Percentiles rank a stretch among this genome's conserved stretches.
Evolutionary conservation across 2,797 vertebrate species (phyloP).

Genomic region (Pangasius larnaudii): DNA sequence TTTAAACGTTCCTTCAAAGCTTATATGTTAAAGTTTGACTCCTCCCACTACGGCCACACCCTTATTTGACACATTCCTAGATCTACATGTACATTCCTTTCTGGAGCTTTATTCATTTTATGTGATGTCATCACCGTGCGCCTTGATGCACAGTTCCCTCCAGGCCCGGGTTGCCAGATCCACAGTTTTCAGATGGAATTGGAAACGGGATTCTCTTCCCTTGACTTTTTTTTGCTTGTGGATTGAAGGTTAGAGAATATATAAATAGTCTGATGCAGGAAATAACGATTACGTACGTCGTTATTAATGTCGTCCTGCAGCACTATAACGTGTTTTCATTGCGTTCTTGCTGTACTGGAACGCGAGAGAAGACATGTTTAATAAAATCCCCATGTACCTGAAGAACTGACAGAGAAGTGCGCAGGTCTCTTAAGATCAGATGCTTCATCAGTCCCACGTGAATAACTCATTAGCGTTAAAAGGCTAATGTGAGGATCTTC

Average conservation of each 20-base stretch:
- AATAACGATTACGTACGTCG: background rate
- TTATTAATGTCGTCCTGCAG: background rate
- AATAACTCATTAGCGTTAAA: background rate
- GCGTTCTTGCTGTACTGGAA: background rate
- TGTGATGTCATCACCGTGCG: background rate
- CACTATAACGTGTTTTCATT: background rate
- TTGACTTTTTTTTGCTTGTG: background rate
- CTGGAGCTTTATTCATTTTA: too few species aligned
- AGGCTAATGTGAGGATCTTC: background rate
- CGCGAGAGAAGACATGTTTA: background rate
- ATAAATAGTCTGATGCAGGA: background rate
- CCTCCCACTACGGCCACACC: background rate
- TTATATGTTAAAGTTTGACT: background rate
- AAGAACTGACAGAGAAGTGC: background rate
- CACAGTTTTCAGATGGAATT: background rate
- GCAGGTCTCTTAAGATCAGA: background rate
- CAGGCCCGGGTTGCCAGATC: background rate
- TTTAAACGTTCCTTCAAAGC: background rate
- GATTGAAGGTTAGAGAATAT: background rate
- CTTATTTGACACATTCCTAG: background rate
- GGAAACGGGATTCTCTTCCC: background rate
- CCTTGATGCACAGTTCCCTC: background rate
- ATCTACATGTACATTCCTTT: too few species aligned
- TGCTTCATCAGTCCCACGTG: background rate
- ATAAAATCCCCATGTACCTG: too few species aligned